phyloP scores from a whole-genome alignment of 1,140 invertebrate genomes.

The Drosophila nebulosa region DNA sequence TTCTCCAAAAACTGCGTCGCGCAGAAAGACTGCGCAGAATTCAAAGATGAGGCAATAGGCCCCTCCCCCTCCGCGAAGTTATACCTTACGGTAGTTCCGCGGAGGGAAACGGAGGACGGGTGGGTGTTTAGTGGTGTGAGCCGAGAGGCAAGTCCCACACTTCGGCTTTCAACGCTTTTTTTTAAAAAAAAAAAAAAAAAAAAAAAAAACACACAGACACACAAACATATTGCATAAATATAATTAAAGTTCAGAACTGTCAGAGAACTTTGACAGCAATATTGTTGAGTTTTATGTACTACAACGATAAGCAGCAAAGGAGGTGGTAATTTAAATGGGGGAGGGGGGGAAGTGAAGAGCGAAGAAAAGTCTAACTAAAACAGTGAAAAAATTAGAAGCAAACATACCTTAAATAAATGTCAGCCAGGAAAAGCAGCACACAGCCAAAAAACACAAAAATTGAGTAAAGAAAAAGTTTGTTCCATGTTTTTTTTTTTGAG shows the following conservation, averaged over 20 bases:
- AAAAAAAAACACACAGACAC: too few species aligned
- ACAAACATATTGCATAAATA: not conserved
- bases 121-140: too few species aligned
- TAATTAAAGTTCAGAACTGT: conserved; percentile 51
- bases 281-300: conserved; percentile 67
- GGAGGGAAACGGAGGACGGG: too few species aligned
- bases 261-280: conserved; percentile 60
- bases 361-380: conserved; percentile 35
- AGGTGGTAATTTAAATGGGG: too few species aligned
- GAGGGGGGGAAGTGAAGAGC: not conserved
- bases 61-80: too few species aligned
- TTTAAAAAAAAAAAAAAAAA: too few species aligned
- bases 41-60: too few species aligned
- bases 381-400: conserved; percentile 51
- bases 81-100: too few species aligned
- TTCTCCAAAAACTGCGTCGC: too few species aligned
- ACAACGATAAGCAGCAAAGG: conserved; percentile 10
- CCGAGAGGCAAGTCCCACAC: too few species aligned
- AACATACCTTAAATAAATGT: conserved; percentile 39
- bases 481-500: conserved; percentile 1
- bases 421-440: conserved; percentile 24
- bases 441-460: not conserved
- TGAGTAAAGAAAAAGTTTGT: conserved; percentile 26
- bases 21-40: too few species aligned
- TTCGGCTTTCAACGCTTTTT: too few species aligned